A percentile compares a stretch with the other conserved stretches of the same genome.
phyloP scores from a whole-genome alignment of 2,797 vertebrate genomes.

The Sylvia borin region DNA sequence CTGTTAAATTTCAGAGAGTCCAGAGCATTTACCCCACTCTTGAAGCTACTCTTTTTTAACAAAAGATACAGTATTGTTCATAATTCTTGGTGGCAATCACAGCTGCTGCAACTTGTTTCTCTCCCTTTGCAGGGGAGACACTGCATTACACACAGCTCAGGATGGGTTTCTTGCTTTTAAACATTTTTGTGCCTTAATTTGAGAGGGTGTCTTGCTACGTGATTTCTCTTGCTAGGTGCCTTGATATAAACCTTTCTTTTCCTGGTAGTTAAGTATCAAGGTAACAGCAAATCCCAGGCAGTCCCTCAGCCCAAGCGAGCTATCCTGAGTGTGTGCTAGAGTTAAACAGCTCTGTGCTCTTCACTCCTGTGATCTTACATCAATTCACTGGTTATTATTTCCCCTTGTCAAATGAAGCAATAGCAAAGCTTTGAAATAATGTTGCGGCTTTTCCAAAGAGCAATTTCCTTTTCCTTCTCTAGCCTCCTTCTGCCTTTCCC shows the following conservation, averaged over 20 bases:
- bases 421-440: slow-evolving; percentile 52
- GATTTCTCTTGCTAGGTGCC: background rate
- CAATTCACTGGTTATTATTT: slow-evolving; percentile 28
- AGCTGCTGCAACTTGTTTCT: background rate
- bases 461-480: slow-evolving; percentile 40
- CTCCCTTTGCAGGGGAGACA: background rate
- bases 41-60: background rate
- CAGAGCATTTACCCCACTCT: background rate
- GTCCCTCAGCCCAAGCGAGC: background rate
- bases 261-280: background rate
- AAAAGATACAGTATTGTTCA: background rate
- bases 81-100: background rate
- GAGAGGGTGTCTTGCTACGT: background rate
- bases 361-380: background rate
- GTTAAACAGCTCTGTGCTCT: background rate
- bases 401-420: slow-evolving; percentile 55
- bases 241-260: background rate
- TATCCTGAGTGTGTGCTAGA: background rate
- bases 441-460: slow-evolving; percentile 39
- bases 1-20: background rate
- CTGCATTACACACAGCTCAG: background rate
- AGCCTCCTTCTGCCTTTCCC: background rate
- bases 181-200: background rate
- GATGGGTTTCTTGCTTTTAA: background rate
- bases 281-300: background rate